Base-by-base conservation (phyloP, 1,140 invertebrate species). In the Adoxophyes honmai region DNA sequence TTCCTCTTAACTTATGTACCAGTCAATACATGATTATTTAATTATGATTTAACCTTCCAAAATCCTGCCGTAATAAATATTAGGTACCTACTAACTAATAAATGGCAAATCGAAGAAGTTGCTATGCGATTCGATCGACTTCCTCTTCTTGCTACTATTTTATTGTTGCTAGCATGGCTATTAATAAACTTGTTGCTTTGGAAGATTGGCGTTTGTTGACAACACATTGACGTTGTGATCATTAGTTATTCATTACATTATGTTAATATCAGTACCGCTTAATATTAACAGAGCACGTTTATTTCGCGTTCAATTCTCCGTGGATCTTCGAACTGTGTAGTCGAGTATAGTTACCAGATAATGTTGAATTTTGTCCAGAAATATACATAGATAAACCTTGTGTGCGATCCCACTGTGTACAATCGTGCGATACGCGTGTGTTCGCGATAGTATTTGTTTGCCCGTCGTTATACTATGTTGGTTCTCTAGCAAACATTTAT, bases 391-490 rank as follows among this genome's bases (percentile, higher is more conserved):
- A 28, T 53, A 55, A 48, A 60, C 68, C 76, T 67, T 81, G 75
- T 71, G 61, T 63, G 53, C 59, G 38, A 58, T 60, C 62, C 48
- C 64, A 62, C 57, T 34, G 63, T 66, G 58, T 71, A 59, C 53
- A 76, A 63, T 66, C 69, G 61, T 70, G 62, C 68, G 68, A 68
- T 76, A 68, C 70, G 66, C 69, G 64, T 64, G 66, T 71, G 59
- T 62, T 64, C 18, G 52, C 54, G 71, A 75, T 78, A 74, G 78
- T 82, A 67, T 52, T 71, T 68, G 68, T 73, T 76, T 68, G 70
- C 57, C 66, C 72, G 65, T 71, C 64, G 70, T 56, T 59, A 62
- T 53, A 64, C 60, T 52, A 73, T 74, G 60, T 70, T 71, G 69
- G 59, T 60, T 66, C 66, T 68, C 35, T 70, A 67, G 66, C 39